Base-by-base conservation (phyloP, 2,797 vertebrate species). In the Acipenser ruthenus region DNA sequence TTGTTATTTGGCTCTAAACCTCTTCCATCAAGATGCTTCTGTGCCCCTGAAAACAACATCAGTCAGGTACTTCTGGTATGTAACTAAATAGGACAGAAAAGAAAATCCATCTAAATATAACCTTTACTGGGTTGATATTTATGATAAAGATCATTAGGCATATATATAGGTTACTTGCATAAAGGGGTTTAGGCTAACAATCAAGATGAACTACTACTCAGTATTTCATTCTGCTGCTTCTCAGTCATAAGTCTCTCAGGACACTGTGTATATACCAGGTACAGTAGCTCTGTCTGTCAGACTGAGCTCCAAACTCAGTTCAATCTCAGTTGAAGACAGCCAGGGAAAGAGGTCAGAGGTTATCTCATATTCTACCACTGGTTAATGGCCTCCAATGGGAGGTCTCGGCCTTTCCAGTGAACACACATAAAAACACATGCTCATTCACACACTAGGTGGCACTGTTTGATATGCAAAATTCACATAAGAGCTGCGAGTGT, bases 71-170 rank as follows among this genome's bases (percentile, higher is more conserved):
- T 77, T 83, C 76, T 68, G 59, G 76, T 59, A 55, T 67, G 72
- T 78, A 78, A 78, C 82, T 80, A 87, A 88, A 87, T 83, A 80
- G 83, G 80, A 80, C 79, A 47, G 77, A 67, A 83, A 81, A 78
- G 84, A 75, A 72, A 73, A 90, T 91, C 80, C 77, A 85, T 89
- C 86, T 82, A 79, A 78, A 76, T 75, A 73, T 88, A 86, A 89
- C 84, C 87, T 92, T 89, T 88, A 75, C 77, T 75, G 76, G 65
- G 71, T 55, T 71, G 82, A 83, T 63, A 63, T 78, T 77, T 83
- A 84, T 72, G 75, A 83, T 78, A 76, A 74, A 83, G 78, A 79
- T 84, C 73, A 84, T 87, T 83, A 88, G 76, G 68, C 77, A 78
- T 74, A 73, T 74, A 73, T 77, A 79, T 78, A 78, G 80, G 75